Evolutionary conservation across 2,113 vertebrate species (phyloP).

Genomic region (Trogon melanurus): DNA sequence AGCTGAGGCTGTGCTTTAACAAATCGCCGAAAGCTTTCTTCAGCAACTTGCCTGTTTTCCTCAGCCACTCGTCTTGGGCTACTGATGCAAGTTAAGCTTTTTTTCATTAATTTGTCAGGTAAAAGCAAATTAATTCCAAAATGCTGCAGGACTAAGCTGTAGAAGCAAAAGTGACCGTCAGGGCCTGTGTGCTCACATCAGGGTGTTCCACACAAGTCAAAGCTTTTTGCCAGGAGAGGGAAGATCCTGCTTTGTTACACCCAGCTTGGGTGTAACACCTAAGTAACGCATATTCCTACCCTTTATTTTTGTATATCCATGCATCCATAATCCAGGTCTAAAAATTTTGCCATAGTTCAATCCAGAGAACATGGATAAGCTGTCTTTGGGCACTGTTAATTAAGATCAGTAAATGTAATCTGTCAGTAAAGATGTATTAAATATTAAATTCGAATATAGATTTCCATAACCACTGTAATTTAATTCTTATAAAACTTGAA

Average conservation of each 20-base stretch:
- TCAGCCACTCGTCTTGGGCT: background rate
- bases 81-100: background rate
- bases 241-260: background rate
- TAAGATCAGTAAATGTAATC: constrained; percentile 62
- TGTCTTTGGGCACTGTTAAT: constrained; percentile 46
- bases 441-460: constrained; percentile 9
- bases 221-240: background rate
- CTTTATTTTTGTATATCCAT: background rate
- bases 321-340: background rate
- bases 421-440: constrained; percentile 20
- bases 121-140: constrained; percentile 13
- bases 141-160: background rate
- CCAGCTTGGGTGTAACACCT: background rate
- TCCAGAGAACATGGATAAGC: background rate
- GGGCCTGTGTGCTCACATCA: background rate
- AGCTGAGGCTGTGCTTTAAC: background rate
- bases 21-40: background rate
- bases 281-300: background rate
- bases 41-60: background rate
- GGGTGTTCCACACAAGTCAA: background rate
- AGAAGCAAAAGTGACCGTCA: background rate
- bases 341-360: background rate
- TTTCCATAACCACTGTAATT: background rate
- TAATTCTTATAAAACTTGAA: constrained; percentile 14
- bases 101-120: background rate